Conservation (phyloP, 2,797 vertebrate species). For the Hozukius guyotensis region DNA sequence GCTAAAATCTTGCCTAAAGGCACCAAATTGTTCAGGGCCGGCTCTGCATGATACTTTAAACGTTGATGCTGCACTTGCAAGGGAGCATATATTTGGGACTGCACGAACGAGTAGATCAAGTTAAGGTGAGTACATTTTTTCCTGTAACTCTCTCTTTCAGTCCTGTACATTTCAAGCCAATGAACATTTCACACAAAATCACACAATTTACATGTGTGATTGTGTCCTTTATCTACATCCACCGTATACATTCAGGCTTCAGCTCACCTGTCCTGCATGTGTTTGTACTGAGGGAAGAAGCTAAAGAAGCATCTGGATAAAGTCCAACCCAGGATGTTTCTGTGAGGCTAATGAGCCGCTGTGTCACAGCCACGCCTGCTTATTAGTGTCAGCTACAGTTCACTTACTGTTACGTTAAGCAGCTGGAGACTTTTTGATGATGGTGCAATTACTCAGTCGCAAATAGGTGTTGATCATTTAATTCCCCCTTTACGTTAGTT, state of each 20-base stretch:
- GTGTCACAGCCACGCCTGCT: constrained; percentile 8
- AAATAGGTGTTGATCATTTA: constrained; percentile 16
- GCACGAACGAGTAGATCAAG: no score
- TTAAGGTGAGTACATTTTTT: no score
- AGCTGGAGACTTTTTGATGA: constrained; percentile 27
- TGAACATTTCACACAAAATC: background rate
- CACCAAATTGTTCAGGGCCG: no score
- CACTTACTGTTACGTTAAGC: constrained; percentile 19
- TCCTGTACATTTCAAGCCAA: background rate
- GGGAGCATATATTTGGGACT: no score
- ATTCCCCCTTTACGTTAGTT: background rate
- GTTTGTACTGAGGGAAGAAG: constrained; percentile 3
- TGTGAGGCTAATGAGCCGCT: constrained; percentile 37
- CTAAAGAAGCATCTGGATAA: constrained; percentile 45
- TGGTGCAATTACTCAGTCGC: constrained; percentile 10
- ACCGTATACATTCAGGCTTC: background rate
- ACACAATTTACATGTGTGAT: background rate
- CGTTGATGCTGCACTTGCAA: no score
- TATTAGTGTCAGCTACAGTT: constrained; percentile 49
- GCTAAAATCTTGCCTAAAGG: no score
- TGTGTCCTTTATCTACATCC: background rate
- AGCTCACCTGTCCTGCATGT: constrained; percentile 1
- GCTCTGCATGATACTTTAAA: no score
- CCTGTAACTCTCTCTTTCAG: background rate
- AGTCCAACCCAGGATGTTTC: constrained; percentile 39